Conservation (phyloP, 2,797 vertebrate genomes). For the Molossus alvarezi region DNA sequence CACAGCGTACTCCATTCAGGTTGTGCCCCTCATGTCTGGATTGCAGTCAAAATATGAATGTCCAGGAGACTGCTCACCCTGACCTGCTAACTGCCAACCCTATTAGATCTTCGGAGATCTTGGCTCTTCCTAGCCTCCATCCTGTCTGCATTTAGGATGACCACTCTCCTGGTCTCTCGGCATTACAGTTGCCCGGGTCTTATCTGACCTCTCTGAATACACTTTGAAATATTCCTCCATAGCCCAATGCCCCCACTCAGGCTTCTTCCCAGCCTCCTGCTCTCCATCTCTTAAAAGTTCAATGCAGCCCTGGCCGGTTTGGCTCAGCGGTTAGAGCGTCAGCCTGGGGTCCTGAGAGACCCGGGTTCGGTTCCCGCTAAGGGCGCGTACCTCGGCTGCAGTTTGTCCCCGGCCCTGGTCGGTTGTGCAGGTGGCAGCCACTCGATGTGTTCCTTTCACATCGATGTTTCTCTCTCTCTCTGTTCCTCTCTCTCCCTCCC, state of each 20-base stretch:
- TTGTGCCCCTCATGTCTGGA: background rate
- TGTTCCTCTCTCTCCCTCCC: too few relatives aligned
- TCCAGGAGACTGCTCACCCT: background rate
- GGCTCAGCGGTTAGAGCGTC: too few relatives aligned
- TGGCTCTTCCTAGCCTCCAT: background rate
- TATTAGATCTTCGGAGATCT: background rate
- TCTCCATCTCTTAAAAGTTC: background rate
- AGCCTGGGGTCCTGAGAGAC: too few relatives aligned
- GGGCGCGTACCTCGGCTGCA: too few relatives aligned
- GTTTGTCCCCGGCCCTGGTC: too few relatives aligned
- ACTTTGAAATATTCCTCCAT: background rate
- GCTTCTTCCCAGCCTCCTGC: background rate
- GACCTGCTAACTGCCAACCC: background rate
- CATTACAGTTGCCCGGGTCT: background rate
- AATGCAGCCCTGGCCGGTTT: too few relatives aligned
- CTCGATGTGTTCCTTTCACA: too few relatives aligned
- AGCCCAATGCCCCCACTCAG: background rate
- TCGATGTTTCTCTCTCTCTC: too few relatives aligned
- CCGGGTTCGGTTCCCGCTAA: too few relatives aligned
- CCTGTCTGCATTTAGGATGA: background rate
- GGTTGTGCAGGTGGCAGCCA: too few relatives aligned
- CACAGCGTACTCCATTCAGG: background rate
- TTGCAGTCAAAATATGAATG: background rate
- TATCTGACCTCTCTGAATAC: background rate
- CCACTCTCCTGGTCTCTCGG: background rate